These are phyloP conservation scores for Hiodon tergisus DNA, from an alignment of 2,113 vertebrate genomes.

Conservation along the genomic window DNA sequence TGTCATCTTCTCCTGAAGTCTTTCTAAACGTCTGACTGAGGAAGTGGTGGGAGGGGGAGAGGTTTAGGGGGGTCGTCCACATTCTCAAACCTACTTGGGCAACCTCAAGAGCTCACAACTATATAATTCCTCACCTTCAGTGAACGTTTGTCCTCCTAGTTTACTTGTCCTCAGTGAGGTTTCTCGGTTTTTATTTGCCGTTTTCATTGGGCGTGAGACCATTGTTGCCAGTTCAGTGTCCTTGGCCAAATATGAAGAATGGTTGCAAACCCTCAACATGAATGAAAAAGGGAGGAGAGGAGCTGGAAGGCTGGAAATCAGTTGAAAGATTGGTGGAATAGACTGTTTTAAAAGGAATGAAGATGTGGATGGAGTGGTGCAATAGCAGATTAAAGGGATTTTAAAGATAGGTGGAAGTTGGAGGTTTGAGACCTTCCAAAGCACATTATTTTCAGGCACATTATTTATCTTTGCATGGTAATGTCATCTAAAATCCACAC, in stretches of 20 bases:
- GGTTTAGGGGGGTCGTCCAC: constrained; percentile 27
- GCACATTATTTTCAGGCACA: constrained; percentile 39
- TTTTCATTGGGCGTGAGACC: constrained; percentile 19
- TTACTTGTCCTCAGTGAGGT: constrained; percentile 48
- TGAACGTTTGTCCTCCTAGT: constrained; percentile 33
- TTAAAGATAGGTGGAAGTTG: constrained; percentile 18
- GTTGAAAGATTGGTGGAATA: background rate
- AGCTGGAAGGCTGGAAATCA: background rate
- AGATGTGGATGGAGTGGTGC: constrained; percentile 30
- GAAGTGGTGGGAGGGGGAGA: background rate
- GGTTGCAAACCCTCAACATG: background rate
- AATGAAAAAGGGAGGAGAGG: background rate
- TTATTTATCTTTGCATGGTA: constrained; percentile 67
- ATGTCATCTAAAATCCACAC: constrained; percentile 26
- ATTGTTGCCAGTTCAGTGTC: constrained; percentile 19
- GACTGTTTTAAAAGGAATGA: constrained; percentile 12
- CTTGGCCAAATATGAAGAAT: background rate
- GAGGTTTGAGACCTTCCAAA: constrained; percentile 41
- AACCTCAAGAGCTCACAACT: constrained; percentile 30
- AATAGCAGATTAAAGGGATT: no score
- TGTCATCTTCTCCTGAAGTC: constrained; percentile 36
- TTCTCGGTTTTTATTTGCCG: constrained; percentile 42
- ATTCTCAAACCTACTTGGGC: constrained; percentile 26
- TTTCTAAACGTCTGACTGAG: constrained; percentile 15
- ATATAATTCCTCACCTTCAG: constrained; percentile 45